A percentile compares a stretch with the other conserved stretches of the same genome.
Evolutionary conservation across 2,888 invertebrate genomes (phyloP).

Genomic region (Nephrotoma appendiculata): DNA sequence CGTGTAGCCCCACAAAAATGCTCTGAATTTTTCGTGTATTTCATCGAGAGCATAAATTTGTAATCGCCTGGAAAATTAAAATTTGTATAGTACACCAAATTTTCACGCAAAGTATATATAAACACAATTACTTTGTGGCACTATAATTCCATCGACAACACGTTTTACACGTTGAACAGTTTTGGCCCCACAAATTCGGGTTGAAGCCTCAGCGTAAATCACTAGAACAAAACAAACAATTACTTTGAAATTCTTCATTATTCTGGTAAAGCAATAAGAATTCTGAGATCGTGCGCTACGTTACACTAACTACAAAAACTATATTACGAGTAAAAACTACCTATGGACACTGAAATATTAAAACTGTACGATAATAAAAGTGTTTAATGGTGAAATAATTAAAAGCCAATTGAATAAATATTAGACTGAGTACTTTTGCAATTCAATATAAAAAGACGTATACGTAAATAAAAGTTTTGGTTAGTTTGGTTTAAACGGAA

Average conservation of each 20-base stretch:
- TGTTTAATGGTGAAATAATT: background rate
- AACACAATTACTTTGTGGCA: background rate
- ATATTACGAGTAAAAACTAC: background rate
- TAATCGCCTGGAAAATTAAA: background rate
- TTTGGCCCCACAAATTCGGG: background rate
- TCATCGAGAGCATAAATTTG: background rate
- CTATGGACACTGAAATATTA: background rate
- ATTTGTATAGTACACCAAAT: background rate
- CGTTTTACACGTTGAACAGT: background rate
- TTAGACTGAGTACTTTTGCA: background rate
- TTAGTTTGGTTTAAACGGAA: background rate
- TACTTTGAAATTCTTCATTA: background rate
- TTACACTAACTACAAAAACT: background rate
- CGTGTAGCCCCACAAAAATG: background rate
- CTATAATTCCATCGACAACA: background rate
- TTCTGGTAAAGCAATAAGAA: background rate
- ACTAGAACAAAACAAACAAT: background rate
- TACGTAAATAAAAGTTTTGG: background rate
- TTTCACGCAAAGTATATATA: background rate
- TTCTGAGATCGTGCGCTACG: background rate
- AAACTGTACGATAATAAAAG: background rate
- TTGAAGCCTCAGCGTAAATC: background rate
- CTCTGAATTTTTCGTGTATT: background rate
- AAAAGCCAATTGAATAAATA: background rate
- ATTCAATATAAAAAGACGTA: background rate